phyloP scores from a whole-genome alignment of 2,888 invertebrate genomes.

The Perizoma affinitatum region DNA sequence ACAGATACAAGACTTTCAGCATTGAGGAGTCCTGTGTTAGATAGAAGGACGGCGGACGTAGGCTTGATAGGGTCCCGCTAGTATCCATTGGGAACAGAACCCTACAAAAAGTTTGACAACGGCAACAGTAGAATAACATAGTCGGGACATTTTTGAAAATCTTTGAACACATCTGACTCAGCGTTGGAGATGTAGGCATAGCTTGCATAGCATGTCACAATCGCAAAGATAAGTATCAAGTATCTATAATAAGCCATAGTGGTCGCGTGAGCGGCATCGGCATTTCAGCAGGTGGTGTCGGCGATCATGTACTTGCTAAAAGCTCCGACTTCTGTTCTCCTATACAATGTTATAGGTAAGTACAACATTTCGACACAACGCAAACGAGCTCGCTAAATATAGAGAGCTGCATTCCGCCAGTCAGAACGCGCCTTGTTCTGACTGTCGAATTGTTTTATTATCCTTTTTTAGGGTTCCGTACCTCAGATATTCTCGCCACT shows the following conservation, averaged over 20 bases:
- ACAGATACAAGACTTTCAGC: no score
- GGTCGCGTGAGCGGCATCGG: constrained; percentile 63
- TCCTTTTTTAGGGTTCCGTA: constrained; percentile 44
- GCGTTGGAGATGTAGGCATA: no score
- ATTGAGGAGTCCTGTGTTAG: no score
- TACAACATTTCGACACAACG: constrained; percentile 62
- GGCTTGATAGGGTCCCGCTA: no score
- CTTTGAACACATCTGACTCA: no score
- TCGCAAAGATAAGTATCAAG: no score
- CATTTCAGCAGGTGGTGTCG: constrained; percentile 67
- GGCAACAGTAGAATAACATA: no score
- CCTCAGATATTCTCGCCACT: not conserved
- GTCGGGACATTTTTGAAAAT: no score
- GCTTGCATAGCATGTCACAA: no score
- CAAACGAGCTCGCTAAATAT: constrained; percentile 78
- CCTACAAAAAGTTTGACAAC: no score
- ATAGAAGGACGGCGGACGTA: no score
- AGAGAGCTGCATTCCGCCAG: constrained; percentile 70
- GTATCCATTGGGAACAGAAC: no score
- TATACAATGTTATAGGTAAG: constrained; percentile 65
- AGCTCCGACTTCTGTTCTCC: constrained; percentile 75
- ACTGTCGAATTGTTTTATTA: constrained; percentile 70
- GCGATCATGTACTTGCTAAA: constrained; percentile 73
- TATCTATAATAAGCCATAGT: not conserved
- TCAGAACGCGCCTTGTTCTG: constrained; percentile 62